These are phyloP conservation scores for Homarus gammarus DNA, from an alignment of 2,888 invertebrate genomes.

Conservation along the genomic window DNA sequence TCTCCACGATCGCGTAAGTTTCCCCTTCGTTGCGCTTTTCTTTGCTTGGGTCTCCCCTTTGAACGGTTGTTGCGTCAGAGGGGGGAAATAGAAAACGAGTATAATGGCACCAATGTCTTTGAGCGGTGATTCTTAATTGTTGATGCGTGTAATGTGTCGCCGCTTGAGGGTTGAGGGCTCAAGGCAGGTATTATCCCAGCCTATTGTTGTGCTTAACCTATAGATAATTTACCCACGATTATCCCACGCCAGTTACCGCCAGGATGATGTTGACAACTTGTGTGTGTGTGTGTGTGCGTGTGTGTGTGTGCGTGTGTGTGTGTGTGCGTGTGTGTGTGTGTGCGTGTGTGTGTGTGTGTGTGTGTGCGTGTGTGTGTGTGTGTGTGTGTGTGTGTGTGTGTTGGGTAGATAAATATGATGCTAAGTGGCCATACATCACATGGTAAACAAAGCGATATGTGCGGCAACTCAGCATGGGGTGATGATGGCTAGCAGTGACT, in stretches of 20 bases:
- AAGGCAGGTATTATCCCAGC: not conserved
- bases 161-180: not conserved
- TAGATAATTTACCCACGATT: conserved; percentile 47
- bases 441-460: too few species aligned
- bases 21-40: conserved; percentile 55
- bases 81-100: conserved; percentile 46
- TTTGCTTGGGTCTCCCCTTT: conserved; percentile 55
- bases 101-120: conserved; percentile 43
- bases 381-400: too few species aligned
- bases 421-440: too few species aligned
- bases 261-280: conserved; percentile 20
- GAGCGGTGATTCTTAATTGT: conserved; percentile 36
- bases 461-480: too few species aligned
- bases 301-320: too few species aligned
- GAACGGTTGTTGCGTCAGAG: not conserved
- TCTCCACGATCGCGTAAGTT: conserved; percentile 28
- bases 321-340: too few species aligned
- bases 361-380: not conserved
- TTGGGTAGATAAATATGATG: too few species aligned
- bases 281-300: too few species aligned
- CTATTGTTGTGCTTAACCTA: conserved; percentile 54
- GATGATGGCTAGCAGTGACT: too few species aligned
- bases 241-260: conserved; percentile 26
- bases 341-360: too few species aligned
- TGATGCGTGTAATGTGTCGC: conserved; percentile 37